phyloP scores from a whole-genome alignment of 1,140 invertebrate genomes.

The Formica exsecta region DNA sequence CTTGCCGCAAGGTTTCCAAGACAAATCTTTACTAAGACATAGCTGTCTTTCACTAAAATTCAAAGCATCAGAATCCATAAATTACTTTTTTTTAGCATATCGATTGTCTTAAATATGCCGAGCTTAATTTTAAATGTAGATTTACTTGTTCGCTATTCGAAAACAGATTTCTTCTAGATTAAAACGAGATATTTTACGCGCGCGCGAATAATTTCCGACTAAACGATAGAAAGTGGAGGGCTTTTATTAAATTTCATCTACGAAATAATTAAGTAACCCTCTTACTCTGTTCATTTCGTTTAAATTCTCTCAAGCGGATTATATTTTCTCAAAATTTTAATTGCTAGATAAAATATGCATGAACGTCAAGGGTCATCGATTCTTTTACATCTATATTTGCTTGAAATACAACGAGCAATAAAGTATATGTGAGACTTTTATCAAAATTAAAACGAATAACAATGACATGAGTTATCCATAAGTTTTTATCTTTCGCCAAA shows the following conservation, averaged over 20 bases:
- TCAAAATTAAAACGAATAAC: constrained; percentile 1
- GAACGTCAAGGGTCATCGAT: not conserved
- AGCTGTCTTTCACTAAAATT: not conserved
- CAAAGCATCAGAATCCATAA: not conserved
- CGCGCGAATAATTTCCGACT: not conserved
- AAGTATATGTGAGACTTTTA: not conserved
- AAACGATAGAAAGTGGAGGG: not conserved
- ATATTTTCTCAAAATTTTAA: constrained; percentile 19
- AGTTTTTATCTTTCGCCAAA: constrained; percentile 10
- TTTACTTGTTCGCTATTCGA: not conserved
- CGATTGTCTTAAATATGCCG: not conserved
- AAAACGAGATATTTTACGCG: not conserved
- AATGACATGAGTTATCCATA: constrained; percentile 10
- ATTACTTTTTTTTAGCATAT: not conserved
- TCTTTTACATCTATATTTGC: not conserved
- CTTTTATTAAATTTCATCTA: not conserved
- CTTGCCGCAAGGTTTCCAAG: not conserved
- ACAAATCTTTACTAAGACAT: constrained; percentile 4
- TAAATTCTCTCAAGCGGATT: not conserved
- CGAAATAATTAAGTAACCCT: not conserved
- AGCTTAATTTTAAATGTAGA: constrained; percentile 4
- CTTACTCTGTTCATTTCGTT: not conserved
- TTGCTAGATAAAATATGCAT: not conserved
- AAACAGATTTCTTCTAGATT: not conserved
- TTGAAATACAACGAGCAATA: not conserved